Base-by-base conservation (phyloP, 2,888 invertebrate species). In the Cheilosia vulpina region DNA sequence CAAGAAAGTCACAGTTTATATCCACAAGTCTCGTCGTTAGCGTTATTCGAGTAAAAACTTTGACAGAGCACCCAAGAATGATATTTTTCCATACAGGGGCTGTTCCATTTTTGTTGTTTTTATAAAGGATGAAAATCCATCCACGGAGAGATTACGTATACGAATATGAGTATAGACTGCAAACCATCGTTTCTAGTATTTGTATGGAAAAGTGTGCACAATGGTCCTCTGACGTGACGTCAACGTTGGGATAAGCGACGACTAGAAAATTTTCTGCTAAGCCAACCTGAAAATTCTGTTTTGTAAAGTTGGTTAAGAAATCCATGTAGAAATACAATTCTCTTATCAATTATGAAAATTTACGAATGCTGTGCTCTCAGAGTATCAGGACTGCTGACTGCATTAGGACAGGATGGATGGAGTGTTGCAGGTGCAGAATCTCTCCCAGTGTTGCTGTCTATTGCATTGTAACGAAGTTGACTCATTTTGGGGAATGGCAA, bases 291-390 rank as follows among this genome's bases (percentile, higher is more conserved):
- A 38, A 38, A 4, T 38, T 38, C 4, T 13, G 38, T 4, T 38
- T 38, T 13, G 4, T 34, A 9, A 11, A 11, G 3, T 11, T 38
- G 38, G 38, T 13, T 13, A 11, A 1, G 4, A 38, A 4, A 38
- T 38, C 38, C 38, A 4, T 13, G 11, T 4, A n/a, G 1, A 17
- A 27, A 24, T 34, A 43, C 55, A 66, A 69, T 47, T 77, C 58
- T 71, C 63, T 43, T 62, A 83, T 78, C 78, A 83, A 78, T 83
- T 78, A 83, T 83, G 78, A 73, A 72, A 78, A 72, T 73, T 66
- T 63, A 68, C 17, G 17, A n/a, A 66, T 63, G 68, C 52, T 57
- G 68, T 38, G 38, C 38, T 13, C 73, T 78, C 62, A 9, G 9
- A 9, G 9, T 31, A 31, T 9, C 62, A 57, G 72, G 60, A 13